These are phyloP conservation scores for Steinernema feltiae DNA, from an alignment of 1,140 invertebrate genomes.

Conservation along the genomic window DNA sequence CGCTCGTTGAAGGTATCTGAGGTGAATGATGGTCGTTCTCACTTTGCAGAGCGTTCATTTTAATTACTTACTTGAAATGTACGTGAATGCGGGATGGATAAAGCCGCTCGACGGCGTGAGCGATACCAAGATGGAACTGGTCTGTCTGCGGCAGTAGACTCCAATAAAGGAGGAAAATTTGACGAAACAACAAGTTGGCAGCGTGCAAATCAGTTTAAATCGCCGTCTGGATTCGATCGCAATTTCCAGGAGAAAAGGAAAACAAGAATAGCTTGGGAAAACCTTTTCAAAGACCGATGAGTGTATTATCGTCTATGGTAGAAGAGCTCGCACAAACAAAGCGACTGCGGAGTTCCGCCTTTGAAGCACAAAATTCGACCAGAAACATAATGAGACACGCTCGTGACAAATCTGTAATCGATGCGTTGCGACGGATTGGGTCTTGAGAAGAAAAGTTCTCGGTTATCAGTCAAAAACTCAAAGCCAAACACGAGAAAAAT, in stretches of 20 bases:
- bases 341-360: no score
- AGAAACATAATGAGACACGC: neutral
- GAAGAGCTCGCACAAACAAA: no score
- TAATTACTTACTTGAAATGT: neutral
- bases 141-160: no score
- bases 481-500: neutral
- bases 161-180: no score
- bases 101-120: neutral
- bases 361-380: no score
- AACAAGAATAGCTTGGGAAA: no score
- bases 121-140: neutral
- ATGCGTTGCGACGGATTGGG: neutral
- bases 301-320: no score
- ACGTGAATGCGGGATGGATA: neutral
- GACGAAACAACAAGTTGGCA: no score
- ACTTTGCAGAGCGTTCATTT: neutral
- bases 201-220: no score
- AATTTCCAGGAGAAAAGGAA: no score
- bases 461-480: neutral
- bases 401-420: conserved; percentile 8
- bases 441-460: neutral
- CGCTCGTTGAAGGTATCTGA: neutral
- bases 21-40: neutral
- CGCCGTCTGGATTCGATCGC: no score
- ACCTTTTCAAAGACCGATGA: no score